Conservation (phyloP, 2,113 vertebrate species). For the Apteryx mantelli region DNA sequence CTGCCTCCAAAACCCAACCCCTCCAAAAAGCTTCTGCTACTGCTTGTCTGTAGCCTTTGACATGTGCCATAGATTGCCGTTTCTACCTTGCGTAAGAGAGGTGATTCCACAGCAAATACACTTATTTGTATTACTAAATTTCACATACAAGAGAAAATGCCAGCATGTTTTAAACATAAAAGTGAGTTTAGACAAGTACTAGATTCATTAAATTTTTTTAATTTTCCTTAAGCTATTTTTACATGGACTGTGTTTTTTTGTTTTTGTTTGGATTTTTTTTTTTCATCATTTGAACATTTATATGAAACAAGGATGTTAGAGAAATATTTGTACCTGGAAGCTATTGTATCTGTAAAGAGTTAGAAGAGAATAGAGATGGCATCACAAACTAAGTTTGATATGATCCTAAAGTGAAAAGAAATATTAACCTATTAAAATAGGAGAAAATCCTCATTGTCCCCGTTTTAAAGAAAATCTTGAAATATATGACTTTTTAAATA, state of each 20-base stretch:
- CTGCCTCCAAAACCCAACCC: neutral
- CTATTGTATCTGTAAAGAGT: neutral
- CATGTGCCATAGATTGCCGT: neutral
- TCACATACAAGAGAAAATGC: neutral
- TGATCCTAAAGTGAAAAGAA: neutral
- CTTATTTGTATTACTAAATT: neutral
- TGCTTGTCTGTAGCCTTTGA: neutral
- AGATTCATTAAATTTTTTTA: fast-evolving
- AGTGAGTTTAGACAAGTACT: neutral
- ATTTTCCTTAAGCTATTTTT: neutral
- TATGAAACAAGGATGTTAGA: neutral
- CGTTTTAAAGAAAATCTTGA: neutral
- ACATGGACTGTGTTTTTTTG: too few species aligned
- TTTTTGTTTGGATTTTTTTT: neutral
- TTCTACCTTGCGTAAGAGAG: neutral
- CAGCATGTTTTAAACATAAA: neutral
- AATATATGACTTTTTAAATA: neutral
- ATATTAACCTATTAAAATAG: neutral
- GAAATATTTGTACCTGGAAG: neutral
- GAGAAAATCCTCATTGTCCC: neutral
- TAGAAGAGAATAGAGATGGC: neutral
- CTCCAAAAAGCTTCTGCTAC: neutral
- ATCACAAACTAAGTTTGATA: neutral
- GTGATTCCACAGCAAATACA: neutral
- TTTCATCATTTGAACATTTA: neutral